Conservation (phyloP, 2,888 invertebrate genomes). For the Vannuccia rotundouncinata region DNA sequence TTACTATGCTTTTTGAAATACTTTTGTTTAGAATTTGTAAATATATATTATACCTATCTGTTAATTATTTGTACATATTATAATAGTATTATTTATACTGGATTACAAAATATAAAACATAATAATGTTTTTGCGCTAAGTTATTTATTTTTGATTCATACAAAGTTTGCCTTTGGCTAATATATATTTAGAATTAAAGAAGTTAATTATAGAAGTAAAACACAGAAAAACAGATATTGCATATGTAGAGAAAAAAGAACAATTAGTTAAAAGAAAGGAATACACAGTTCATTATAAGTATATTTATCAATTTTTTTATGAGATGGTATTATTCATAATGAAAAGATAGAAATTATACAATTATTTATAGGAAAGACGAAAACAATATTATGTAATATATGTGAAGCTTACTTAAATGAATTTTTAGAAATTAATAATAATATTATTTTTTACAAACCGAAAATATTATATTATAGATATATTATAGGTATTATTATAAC, state of each 20-base stretch:
- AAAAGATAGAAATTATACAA: neutral
- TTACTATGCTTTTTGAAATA: neutral
- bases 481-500: too few relatives aligned
- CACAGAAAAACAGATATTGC: neutral
- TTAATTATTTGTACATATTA: neutral
- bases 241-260: neutral
- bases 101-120: neutral
- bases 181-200: too few relatives aligned
- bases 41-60: neutral
- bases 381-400: neutral
- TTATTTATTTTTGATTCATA: neutral
- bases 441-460: neutral
- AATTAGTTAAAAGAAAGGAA: neutral
- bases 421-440: neutral
- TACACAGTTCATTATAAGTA: too few relatives aligned
- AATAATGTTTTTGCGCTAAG: neutral
- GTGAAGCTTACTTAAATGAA: neutral
- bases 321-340: neutral
- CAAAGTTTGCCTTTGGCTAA: too few relatives aligned
- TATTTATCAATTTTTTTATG: too few relatives aligned
- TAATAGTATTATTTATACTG: neutral
- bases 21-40: neutral
- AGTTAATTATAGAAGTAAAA: too few relatives aligned
- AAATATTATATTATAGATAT: too few relatives aligned
- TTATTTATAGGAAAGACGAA: neutral